Evolutionary conservation across 1,140 invertebrate genomes (phyloP).

Genomic region (Globodera ellingtonae): DNA sequence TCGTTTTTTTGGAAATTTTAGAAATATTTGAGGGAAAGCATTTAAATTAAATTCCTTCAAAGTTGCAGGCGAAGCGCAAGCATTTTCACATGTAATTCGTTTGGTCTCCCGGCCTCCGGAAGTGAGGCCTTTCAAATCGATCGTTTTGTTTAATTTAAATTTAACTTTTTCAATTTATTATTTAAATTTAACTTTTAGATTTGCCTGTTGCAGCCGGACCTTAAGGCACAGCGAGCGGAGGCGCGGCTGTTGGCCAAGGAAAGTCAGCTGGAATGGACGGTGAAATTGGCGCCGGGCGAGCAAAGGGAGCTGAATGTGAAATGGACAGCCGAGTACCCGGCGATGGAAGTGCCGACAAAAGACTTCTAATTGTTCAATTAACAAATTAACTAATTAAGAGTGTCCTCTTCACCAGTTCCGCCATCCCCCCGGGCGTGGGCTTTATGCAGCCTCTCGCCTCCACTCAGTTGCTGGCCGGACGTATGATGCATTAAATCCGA

Average conservation of each 20-base stretch:
- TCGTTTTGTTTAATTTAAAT: no score
- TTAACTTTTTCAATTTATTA: not conserved
- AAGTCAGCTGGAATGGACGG: slow-evolving; percentile 37
- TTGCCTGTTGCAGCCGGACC: slow-evolving; percentile 36
- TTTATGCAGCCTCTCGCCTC: not conserved
- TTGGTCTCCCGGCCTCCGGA: no score
- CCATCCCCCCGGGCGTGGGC: no score
- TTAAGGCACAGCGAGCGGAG: slow-evolving; percentile 17
- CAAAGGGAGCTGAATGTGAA: slow-evolving; percentile 38
- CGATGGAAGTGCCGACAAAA: slow-evolving; percentile 1
- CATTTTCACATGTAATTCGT: not conserved
- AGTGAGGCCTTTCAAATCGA: no score
- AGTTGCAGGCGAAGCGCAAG: slow-evolving; percentile 11
- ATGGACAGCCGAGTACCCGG: slow-evolving; percentile 31
- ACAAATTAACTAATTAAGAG: not conserved
- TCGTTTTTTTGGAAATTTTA: no score
- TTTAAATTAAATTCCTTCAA: not conserved
- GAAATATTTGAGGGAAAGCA: no score
- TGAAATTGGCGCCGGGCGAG: slow-evolving; percentile 33
- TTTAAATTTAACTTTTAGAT: slow-evolving; percentile 30
- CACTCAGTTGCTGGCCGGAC: not conserved
- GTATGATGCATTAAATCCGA: not conserved
- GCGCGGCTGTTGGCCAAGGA: slow-evolving; percentile 36
- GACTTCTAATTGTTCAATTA: no score
- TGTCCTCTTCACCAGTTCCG: not conserved